Base-by-base conservation (phyloP, 2,888 invertebrate genomes). In the Drosophila anceps region DNA sequence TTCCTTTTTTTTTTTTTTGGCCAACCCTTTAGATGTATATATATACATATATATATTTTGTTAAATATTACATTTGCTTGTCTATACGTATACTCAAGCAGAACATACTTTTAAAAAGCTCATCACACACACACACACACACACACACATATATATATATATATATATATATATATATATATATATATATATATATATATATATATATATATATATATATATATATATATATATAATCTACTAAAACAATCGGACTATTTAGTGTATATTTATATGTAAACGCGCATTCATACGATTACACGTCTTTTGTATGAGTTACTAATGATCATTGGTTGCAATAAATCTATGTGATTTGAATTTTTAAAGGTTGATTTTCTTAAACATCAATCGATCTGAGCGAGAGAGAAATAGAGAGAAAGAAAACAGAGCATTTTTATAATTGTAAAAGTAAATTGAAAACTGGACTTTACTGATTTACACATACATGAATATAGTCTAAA, bases 241-340 rank as follows among this genome's bases (percentile, higher is more conserved):
- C 18, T 13, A 62, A 37, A 37, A 51, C 10, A 65, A 78, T 74
- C 60, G 65, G 61, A 64, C 61, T 54, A 50, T 63, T 51, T 63
- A 63, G 69, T 70, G 51, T 78, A 64, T 63, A 64, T 43, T 65
- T 76, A 77, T 65, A 59, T 59, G 55, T 71, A 69, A 84, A 75
- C 73, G 73, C 73, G 84, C 76, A 78, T 84, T 84, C 75, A 84
- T 72, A 73, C 82, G 57, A 60, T 50, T 58, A 48, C 69, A 58
- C 31, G 33, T 44, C 39, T 37, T 33, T 62, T 82, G 71, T 77
- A 76, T 70, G 77, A 74, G 62, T 64, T 72, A 69, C 67, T 63
- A 65, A 79, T 69, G 66, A 81, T 83, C 67, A 85, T 83, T 79
- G 81, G 84, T 77, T 86, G 72, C 80, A 84, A 84, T 87, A 84